These are phyloP conservation scores for Petroica traversi DNA, from an alignment of 2,113 vertebrate genomes.

Conservation along the genomic window DNA sequence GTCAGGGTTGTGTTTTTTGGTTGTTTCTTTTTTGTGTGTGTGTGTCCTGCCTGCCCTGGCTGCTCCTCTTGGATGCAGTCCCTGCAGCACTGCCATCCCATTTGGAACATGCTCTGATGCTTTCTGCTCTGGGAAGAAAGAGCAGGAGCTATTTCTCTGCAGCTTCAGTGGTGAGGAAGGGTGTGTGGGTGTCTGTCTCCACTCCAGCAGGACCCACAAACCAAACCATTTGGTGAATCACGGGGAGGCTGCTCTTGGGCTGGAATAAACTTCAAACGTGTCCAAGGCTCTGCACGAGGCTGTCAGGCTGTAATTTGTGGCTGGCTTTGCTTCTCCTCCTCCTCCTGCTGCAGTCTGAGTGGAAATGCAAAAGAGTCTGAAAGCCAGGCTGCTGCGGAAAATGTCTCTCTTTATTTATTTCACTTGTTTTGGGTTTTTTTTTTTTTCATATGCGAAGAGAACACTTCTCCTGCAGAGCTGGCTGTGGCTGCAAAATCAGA, in stretches of 20 bases:
- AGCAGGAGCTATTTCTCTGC: background rate
- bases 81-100: background rate
- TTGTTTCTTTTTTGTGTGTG: background rate
- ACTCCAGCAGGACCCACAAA: background rate
- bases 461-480: background rate
- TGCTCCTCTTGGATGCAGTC: background rate
- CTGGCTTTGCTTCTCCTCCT: background rate
- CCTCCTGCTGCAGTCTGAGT: background rate
- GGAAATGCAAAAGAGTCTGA: background rate
- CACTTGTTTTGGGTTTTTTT: background rate
- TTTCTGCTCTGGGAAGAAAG: background rate
- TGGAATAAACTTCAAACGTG: background rate
- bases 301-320: slow-evolving; percentile 14
- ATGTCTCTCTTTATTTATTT: background rate
- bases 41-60: background rate
- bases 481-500: background rate
- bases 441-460: background rate
- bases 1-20: background rate
- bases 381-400: background rate
- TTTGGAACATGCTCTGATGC: background rate
- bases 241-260: background rate
- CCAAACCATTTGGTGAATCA: background rate
- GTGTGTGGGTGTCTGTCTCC: background rate
- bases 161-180: background rate
- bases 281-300: background rate